Percentiles rank a stretch among this genome's conserved stretches.
These are phyloP conservation scores for Micropterix aruncella DNA, from an alignment of 2,888 invertebrate genomes.

Conservation along the genomic window DNA sequence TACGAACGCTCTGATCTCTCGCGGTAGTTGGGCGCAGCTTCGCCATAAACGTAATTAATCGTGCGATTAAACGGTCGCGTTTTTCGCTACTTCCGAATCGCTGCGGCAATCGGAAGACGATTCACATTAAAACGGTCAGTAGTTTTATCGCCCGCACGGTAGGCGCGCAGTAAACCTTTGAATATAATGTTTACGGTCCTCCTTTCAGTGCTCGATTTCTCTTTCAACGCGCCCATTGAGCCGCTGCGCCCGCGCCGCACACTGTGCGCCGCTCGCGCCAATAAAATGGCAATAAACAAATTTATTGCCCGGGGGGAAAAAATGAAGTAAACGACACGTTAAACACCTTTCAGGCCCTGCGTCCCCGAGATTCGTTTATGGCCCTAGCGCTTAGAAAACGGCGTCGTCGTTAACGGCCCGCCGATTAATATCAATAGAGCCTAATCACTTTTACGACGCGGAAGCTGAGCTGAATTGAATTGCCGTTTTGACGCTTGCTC, in stretches of 20 bases:
- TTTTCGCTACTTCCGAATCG: neutral
- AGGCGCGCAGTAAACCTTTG: neutral
- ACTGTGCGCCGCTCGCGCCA: neutral
- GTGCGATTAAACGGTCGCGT: too few relatives aligned
- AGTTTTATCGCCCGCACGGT: neutral
- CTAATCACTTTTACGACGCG: conserved; percentile 42
- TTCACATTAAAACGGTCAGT: neutral
- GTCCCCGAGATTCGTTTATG: neutral
- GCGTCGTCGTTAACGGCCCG: too few relatives aligned
- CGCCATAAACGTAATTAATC: too few relatives aligned
- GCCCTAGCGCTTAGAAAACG: neutral
- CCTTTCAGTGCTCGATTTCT: neutral
- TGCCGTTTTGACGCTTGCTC: too few relatives aligned
- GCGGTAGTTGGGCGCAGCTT: too few relatives aligned
- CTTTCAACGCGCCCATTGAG: neutral
- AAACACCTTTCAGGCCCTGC: neutral
- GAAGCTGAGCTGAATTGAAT: too few relatives aligned
- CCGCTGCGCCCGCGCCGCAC: neutral
- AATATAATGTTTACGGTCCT: neutral
- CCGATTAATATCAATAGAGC: conserved; percentile 43
- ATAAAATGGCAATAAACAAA: neutral
- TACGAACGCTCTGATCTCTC: too few relatives aligned
- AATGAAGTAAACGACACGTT: neutral
- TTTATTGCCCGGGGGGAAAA: neutral
- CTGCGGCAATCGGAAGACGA: neutral